Evolutionary conservation across 2,113 vertebrate species (phyloP).

Genomic region (Chloroceryle aenea): DNA sequence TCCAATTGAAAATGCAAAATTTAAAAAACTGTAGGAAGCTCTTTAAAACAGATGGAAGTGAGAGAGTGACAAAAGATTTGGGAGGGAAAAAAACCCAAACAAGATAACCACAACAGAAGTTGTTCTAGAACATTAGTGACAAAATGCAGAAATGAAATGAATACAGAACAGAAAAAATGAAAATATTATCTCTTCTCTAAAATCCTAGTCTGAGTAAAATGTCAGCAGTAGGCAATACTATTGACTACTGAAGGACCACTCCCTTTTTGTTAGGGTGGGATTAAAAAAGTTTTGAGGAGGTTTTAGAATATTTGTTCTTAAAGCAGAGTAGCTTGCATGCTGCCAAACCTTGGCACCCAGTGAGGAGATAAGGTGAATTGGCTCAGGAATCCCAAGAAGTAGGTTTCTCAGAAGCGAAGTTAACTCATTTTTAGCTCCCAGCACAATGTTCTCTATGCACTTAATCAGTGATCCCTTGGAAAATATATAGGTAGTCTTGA

Average conservation of each 20-base stretch:
- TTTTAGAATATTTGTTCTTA: background rate
- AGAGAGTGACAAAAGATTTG: slow-evolving; percentile 22
- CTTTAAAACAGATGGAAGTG: slow-evolving; percentile 38
- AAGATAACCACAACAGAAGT: slow-evolving; percentile 41
- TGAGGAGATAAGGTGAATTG: background rate
- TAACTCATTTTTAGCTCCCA: background rate
- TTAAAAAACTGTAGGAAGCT: background rate
- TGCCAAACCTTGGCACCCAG: background rate
- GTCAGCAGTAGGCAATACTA: background rate
- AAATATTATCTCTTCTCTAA: background rate
- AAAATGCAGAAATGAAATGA: background rate
- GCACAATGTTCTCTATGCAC: background rate
- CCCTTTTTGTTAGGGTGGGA: background rate
- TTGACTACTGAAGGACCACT: background rate
- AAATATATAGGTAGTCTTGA: background rate
- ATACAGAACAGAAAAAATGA: background rate
- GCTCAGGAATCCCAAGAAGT: background rate
- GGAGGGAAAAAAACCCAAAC: background rate
- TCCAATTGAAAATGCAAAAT: background rate
- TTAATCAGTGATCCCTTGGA: background rate
- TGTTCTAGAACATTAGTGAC: background rate
- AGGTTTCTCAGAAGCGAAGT: background rate
- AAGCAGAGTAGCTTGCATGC: background rate
- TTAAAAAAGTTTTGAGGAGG: background rate
- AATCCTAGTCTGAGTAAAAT: background rate